Evolutionary conservation across 2,113 vertebrate species (phyloP), one percentile per base, ranked within the genome.

Genomic region (Pomatorhinus ruficollis): DNA sequence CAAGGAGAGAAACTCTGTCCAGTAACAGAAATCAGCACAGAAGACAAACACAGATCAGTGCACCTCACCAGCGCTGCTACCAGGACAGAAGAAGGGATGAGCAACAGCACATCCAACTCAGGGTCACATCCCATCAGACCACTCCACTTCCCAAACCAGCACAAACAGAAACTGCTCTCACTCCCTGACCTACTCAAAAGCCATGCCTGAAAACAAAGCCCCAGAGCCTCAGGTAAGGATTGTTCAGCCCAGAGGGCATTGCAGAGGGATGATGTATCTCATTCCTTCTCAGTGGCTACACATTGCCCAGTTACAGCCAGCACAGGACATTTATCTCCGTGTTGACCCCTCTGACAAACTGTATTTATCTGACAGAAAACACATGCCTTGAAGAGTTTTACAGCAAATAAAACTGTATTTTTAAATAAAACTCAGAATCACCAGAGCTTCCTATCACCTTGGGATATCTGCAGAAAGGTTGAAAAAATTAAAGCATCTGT

Each of bases 401-500:
- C 0, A 1, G 39, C 39, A 39, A 39, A 39, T 39, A 39, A 39
- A 39, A 39, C 39, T 39, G 39, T 39, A 39, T 39, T 39, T 39
- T 39, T 39, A 39, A 39, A 39, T 39, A 39, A 9, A 39, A 39
- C 39, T 39, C 39, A 39, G 91, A 75, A 79, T 71, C 70, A 72
- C n/a, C 50, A 69, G 54, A 95, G 76, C 37, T 76, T 90, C 59
- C 59, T 76, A 64, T 44, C 40, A 69, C 54, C 54, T 47, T 87
- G 70, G 35, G 31, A 16, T 60, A 93, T 18, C 24, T 40, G 13
- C 44, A 76, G 57, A 59, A 20, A 79, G 33, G 37, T 6, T 72
- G 61, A 76, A 93, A 91, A 87, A 95, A 80, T 27, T 44, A 56
- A 87, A 95, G 77, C 21, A 72, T 49, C 42, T 93, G 59, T 77